A percentile compares a stretch with the other conserved stretches of the same genome.
Conservation (phyloP, 35 echinoderm and acorn worm species). For the Holothuria glaberrima region DNA sequence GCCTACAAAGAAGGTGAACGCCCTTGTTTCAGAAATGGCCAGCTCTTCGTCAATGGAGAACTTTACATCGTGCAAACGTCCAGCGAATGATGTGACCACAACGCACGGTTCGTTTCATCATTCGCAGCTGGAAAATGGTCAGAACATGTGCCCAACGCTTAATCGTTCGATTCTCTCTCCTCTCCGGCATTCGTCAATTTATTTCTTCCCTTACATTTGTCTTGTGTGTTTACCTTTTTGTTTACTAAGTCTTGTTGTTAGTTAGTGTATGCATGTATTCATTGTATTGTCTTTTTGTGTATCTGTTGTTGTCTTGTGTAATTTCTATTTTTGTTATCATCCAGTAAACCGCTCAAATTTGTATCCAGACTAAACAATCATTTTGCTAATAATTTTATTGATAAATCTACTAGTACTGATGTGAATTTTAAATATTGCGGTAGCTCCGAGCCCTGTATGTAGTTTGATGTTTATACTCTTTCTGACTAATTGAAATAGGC, state of each 20-base stretch:
- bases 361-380: neutral
- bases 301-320: too few species aligned
- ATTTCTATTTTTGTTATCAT: neutral
- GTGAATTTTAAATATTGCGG: too few species aligned
- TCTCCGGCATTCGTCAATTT: too few species aligned
- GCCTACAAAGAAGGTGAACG: too few species aligned
- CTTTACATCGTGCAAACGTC: neutral
- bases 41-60: conserved; percentile 5
- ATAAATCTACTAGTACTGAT: too few species aligned
- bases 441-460: neutral
- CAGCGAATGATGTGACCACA: neutral
- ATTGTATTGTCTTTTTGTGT: neutral
- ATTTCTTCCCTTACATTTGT: too few species aligned
- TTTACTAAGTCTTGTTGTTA: neutral
- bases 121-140: neutral
- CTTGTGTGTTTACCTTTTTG: neutral
- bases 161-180: neutral
- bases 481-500: neutral
- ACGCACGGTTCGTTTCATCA: neutral
- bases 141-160: neutral
- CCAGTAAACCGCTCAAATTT: neutral
- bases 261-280: neutral
- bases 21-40: neutral
- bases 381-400: neutral
- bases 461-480: neutral